Conservation (phyloP, 2,888 invertebrate species). For the Onthophagus sagittarius region DNA sequence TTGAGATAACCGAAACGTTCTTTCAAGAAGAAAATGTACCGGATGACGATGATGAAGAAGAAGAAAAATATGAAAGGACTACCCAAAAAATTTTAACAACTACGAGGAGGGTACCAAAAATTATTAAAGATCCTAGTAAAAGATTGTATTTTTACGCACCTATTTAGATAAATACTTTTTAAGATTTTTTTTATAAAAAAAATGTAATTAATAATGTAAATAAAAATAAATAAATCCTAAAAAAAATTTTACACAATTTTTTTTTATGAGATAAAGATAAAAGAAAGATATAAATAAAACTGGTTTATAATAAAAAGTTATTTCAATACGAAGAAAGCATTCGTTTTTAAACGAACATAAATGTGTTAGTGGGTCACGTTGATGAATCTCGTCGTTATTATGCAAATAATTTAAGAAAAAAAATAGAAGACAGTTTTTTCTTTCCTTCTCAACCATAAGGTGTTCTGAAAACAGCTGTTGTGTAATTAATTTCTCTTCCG, state of each 20-base stretch:
- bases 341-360: too few species aligned
- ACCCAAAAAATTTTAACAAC: conserved; percentile 20
- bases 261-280: too few species aligned
- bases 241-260: background rate
- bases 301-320: too few species aligned
- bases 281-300: too few species aligned
- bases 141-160: conserved; percentile 46
- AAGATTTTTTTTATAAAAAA: conserved; percentile 4
- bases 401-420: too few species aligned
- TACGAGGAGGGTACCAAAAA: conserved; percentile 29
- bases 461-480: too few species aligned
- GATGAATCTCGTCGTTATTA: too few species aligned
- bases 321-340: too few species aligned
- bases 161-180: conserved; percentile 25
- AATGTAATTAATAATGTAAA: conserved; percentile 15
- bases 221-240: conserved; percentile 8
- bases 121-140: conserved; percentile 46
- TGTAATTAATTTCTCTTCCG: too few species aligned
- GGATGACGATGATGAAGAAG: conserved; percentile 12
- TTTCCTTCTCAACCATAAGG: too few species aligned
- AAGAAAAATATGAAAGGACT: conserved; percentile 10
- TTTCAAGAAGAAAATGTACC: conserved; percentile 15
- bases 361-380: too few species aligned
- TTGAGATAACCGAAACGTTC: background rate
- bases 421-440: too few species aligned